Base-by-base conservation (phyloP, 2,888 invertebrate genomes). In the Caenorhabditis sulstoni region DNA sequence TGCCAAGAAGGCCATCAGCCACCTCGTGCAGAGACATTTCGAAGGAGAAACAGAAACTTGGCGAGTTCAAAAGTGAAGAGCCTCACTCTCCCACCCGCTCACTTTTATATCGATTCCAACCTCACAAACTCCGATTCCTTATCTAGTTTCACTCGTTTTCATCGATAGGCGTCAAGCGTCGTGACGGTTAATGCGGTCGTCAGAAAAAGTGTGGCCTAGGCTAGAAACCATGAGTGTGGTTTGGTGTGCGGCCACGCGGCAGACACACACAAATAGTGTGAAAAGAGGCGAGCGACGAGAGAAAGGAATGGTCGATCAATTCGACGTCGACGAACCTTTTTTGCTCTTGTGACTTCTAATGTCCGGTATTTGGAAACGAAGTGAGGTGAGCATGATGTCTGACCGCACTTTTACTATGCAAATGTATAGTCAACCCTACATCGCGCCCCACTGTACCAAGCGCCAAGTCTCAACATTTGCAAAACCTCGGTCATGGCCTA, bases 1-100 rank as follows among this genome's bases (percentile, higher is more conserved):
- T 80, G 41, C 65, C 66, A 3, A 80, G 61, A 18, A 80, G 39
- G n/a, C 80, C 80, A 16, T 61, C 71, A 22, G 80, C 59, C 23
- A 44, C 52, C 8, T 39, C 62, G 45, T 75, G 45, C 16, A 80
- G 44, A 8, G 75, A 70, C 80, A 80, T 79, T 58, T 29, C 29
- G 12, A 53, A 20, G 9, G 37, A 18, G n/a, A 37, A 37, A 16
- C 37, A 8, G 9, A 55, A 20, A 49, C n/a, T n/a, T n/a, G n/a
- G n/a, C n/a, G n/a, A 18, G n/a, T 57, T 9, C 47, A 9, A 45
- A 9, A 39, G 44, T 16, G 22, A 45, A 57, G 45, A 47, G 37
- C 18, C 16, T 45, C 41, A 20, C 53, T 65, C 39, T 1, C 49
- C 2, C 11, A 61, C 14, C 2, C 3, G 12, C 12, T 14, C 41